Base-by-base conservation (phyloP, 2,888 invertebrate genomes). In the Biston betularia region DNA sequence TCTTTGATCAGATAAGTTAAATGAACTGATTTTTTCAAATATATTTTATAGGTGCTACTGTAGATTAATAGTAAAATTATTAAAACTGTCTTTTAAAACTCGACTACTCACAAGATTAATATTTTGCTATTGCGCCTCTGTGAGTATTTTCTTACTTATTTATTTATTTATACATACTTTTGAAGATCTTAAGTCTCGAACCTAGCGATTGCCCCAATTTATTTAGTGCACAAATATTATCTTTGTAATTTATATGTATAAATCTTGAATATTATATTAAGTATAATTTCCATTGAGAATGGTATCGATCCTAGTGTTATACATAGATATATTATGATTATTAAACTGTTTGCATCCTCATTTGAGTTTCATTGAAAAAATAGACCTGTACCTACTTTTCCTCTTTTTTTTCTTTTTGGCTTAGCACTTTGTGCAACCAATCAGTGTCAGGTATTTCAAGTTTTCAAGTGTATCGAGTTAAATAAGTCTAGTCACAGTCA, bases 331-430 rank as follows among this genome's bases (percentile, higher is more conserved):
- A 72, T 62, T 65, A 71, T 65, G 67, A 70, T 50, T 79, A 79
- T 76, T 83, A 79, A 80, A 83, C 77, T 80, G 80, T 80, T 81
- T 77, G 79, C 76, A 79, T 80, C 79, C 69, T 69, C 49, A 55
- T 65, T 40, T 68, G 75, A 70, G 55, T 69, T 73, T 72, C 40
- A 56, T 72, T 74, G 44, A 61, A 48, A 15, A 14, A 46, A 34
- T 5, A 44, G n/a, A 12, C n/a, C 1, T 44, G 24, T 24, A 24
- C 24, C 3, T 24, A 24, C 3, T 24, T 24, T 24, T 24, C 3
- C 3, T 24, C 3, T 24, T 24, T 24, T 24, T 24, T 24, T 24
- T 24, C 24, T 24, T 24, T 24, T 24, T 3, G 24, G 24, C 24
- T 24, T 24, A 2, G 44, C 11, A 44, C 44, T 44, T 44, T 44